These are phyloP conservation scores for Diplogasteroides magnus DNA, from an alignment of 1,140 invertebrate species.

Conservation along the genomic window DNA sequence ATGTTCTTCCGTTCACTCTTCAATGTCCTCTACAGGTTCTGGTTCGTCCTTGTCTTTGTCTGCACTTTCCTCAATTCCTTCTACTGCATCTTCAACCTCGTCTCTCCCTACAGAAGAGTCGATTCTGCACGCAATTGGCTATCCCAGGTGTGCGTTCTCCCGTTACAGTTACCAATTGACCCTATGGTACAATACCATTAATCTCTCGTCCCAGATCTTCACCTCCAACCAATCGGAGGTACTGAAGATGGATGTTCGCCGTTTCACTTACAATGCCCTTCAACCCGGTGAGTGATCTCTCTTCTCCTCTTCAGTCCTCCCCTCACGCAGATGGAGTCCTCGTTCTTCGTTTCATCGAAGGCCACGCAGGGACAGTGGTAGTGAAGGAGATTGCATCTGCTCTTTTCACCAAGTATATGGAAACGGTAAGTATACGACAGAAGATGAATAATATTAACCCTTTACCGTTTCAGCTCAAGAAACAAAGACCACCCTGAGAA, in stretches of 20 bases:
- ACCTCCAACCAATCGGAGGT: too few relatives aligned
- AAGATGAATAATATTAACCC: too few relatives aligned
- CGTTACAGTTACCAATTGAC: not conserved
- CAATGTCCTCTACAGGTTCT: constrained; percentile 54
- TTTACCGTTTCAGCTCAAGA: too few relatives aligned
- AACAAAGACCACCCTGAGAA: too few relatives aligned
- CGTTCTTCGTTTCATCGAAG: constrained; percentile 50
- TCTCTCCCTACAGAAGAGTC: constrained; percentile 30
- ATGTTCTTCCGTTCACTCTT: too few relatives aligned
- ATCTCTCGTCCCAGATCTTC: too few relatives aligned
- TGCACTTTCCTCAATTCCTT: constrained; percentile 50
- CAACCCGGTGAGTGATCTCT: too few relatives aligned
- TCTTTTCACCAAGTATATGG: constrained; percentile 37
- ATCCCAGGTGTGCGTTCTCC: not conserved
- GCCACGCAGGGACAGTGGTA: constrained; percentile 54
- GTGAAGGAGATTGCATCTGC: constrained; percentile 38
- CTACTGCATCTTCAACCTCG: constrained; percentile 37
- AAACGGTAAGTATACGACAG: constrained; percentile 17
- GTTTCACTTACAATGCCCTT: too few relatives aligned
- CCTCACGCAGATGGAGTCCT: constrained; percentile 43
- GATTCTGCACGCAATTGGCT: constrained; percentile 14
- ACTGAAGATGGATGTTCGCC: too few relatives aligned
- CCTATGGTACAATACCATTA: too few relatives aligned
- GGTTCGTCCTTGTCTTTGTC: constrained; percentile 52
- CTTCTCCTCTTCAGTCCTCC: too few relatives aligned